Evolutionary conservation across 2,797 vertebrate species (phyloP), one percentile per base, ranked within the genome.

Genomic region (Aselliscus stoliczkanus): DNA sequence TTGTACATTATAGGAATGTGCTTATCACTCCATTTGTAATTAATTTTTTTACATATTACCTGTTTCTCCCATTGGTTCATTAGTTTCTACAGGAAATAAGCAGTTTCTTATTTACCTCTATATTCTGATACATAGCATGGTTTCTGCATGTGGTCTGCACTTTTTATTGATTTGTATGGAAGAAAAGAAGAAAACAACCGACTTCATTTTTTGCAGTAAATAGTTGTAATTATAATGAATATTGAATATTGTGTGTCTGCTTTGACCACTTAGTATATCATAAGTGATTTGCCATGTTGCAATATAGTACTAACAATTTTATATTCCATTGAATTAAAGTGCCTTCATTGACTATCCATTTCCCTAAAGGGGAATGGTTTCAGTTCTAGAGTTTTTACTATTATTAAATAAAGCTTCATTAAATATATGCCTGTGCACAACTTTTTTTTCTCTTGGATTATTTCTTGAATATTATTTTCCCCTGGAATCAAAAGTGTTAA

Each of bases 271-370:
- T 96, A 80, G 56, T 34, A 50, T 90, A 81, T 75, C n/a, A 14
- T 86, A 77, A 93, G 47, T 81, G 88, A 93, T 89, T 95, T 96
- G 34, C 90, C 60, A 44, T 75, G 70, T 87, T 90, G 76, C 64
- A 70, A 72, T 34, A 62, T 21, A 76, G 6, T 34, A 67, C 25
- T 92, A 31, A 81, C 37, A 25, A 34, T 81, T 86, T 94, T 92
- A 90, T 73, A 83, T 93, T 92, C 42, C 65, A 52, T 17, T 90
- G 76, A 77, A 42, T 89, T 94, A 88, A 60, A 3, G 5, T 88
- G 52, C 50, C 72, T 34, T 82, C 77, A 93, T 79, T 94, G 62
- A 79, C 39, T 90, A 54, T 50, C 44, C 42, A 65, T 69, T 94
- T 80, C 65, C 42, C 14, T 92, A 79, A 42, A 70, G 56, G 50